Evolutionary conservation across 2,113 vertebrate species (phyloP).

Genomic region (Acrocephalus arundinaceus): DNA sequence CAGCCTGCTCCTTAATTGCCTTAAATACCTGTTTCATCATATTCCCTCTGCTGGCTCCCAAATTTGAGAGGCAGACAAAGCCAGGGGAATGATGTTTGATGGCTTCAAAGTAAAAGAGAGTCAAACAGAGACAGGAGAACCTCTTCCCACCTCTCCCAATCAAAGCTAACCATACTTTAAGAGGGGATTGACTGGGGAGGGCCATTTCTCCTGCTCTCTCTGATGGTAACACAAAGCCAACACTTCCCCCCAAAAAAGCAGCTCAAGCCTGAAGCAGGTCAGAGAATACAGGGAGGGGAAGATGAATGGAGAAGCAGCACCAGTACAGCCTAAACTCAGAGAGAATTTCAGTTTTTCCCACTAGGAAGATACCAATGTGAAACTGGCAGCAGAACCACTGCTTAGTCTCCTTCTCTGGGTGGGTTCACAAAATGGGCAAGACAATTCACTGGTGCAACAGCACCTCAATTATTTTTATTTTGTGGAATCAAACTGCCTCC

Average conservation of each 20-base stretch:
- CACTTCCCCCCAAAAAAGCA: background rate
- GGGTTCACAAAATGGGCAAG: background rate
- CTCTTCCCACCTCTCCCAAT: background rate
- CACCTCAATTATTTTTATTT: background rate
- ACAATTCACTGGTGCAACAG: background rate
- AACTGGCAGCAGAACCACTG: background rate
- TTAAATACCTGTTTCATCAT: constrained; percentile 19
- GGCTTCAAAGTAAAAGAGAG: background rate
- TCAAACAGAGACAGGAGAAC: background rate
- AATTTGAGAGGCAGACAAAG: background rate
- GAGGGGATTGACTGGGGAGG: background rate
- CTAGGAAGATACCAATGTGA: background rate
- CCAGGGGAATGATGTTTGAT: background rate
- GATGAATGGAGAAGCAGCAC: background rate
- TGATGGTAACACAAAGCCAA: background rate
- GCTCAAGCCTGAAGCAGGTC: background rate
- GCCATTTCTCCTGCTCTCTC: background rate
- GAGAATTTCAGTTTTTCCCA: background rate
- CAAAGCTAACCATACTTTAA: background rate
- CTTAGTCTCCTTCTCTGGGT: background rate
- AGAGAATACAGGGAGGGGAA: background rate
- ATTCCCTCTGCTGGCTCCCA: background rate
- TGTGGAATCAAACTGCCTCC: background rate
- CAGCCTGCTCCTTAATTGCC: constrained; percentile 43
- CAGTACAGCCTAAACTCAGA: background rate